Evolutionary conservation across 2,113 vertebrate species (phyloP), one percentile per base, ranked within the genome.

Genomic region (Oreotrochilus melanogaster): DNA sequence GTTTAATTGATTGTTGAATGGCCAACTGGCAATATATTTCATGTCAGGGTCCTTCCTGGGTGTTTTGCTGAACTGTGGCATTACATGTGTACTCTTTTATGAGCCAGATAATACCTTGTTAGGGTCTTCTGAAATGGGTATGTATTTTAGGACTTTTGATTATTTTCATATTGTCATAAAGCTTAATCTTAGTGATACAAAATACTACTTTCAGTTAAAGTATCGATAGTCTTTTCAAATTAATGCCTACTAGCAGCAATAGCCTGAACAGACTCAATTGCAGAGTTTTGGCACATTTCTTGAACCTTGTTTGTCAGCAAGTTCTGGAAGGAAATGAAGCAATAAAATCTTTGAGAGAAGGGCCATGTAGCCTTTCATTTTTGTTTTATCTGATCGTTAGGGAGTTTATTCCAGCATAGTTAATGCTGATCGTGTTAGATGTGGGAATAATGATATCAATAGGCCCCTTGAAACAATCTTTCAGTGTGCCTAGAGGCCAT

Each of bases 361-460:
- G 28, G 10, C 17, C 8, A 21, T 7, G 6, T 17, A n/a, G 18
- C 39, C 17, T 31, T 69, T 62, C 85, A 62, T 88, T 86, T 62
- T 88, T 16, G 10, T 71, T 82, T 82, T 86, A 24, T 10, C 22
- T 45, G 31, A 2, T 31, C n/a, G 22, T 28, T 33, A 60, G 39
- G 25, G 43, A 71, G 13, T 5, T 47, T 72, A 6, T 60, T 60
- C 5, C 6, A n/a, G n/a, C 89, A 35, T 53, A 91, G 33, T 18
- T 45, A 67, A 51, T 14, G 7, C 12, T 1, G 1, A 18, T 42
- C 18, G 7, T 0, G 0, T 50, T 72, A 67, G 48, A 67, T 18
- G 17, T 25, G 10, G 28, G 27, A 50, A 45, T 67, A 14, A 10
- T 14, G 48, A 19, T 82, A n/a, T 43, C 30, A 74, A 19, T 25